phyloP scores from a whole-genome alignment of 1,140 invertebrate genomes.

The Tribolium madens region DNA sequence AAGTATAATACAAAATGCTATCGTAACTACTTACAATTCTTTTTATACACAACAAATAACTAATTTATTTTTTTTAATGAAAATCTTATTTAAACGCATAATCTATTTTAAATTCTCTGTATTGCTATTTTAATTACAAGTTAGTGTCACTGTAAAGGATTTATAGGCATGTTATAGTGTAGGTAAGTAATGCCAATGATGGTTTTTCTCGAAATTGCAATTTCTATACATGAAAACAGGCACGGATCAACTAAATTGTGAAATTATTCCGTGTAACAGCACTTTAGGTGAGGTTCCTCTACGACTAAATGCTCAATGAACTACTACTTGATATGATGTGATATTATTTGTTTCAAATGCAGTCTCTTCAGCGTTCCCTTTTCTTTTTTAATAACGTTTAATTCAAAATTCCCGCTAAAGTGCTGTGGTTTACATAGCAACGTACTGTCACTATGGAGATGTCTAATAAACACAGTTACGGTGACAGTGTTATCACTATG shows the following conservation, averaged over 20 bases:
- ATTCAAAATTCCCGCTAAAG: too few relatives aligned
- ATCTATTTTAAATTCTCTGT: slow-evolving; percentile 47
- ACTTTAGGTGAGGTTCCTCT: slow-evolving; percentile 50
- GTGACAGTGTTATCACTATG: too few relatives aligned
- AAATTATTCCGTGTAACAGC: slow-evolving; percentile 47
- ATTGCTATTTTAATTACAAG: slow-evolving; percentile 55
- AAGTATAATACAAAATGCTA: slow-evolving; percentile 66
- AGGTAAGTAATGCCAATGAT: slow-evolving; percentile 3
- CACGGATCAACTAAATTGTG: slow-evolving; percentile 40
- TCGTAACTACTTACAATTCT: slow-evolving; percentile 53
- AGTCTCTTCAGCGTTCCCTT: too few relatives aligned
- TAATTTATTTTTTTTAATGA: slow-evolving; percentile 41
- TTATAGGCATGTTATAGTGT: slow-evolving; percentile 41
- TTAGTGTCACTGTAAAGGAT: slow-evolving; percentile 44
- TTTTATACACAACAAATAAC: slow-evolving; percentile 65
- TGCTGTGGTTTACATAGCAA: too few relatives aligned
- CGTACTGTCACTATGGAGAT: too few relatives aligned
- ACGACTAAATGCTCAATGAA: neutral
- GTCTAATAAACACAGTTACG: too few relatives aligned
- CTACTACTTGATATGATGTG: slow-evolving; percentile 53
- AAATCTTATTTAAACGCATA: slow-evolving; percentile 24
- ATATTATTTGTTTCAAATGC: slow-evolving; percentile 55
- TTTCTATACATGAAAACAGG: slow-evolving; percentile 61
- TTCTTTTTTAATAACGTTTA: too few relatives aligned
- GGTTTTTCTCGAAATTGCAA: neutral